These are phyloP conservation scores for Naja naja DNA, from an alignment of 2,113 vertebrate species.

Conservation along the genomic window DNA sequence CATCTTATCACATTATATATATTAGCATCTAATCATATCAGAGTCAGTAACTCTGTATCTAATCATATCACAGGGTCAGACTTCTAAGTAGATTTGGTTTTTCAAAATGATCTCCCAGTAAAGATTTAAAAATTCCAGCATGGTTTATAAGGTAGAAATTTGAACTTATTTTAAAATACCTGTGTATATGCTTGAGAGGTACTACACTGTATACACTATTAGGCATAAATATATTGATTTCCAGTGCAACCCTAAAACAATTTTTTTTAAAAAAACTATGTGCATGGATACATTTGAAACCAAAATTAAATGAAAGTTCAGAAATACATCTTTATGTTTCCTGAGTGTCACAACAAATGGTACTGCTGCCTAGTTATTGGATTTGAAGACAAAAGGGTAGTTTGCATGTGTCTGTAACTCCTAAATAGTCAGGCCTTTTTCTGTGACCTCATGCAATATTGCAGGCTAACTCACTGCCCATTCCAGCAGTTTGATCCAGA, in stretches of 20 bases:
- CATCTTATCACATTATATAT: neutral
- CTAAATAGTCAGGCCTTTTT: too few relatives aligned
- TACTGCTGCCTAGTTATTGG: too few relatives aligned
- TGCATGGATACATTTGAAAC: neutral
- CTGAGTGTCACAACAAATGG: neutral
- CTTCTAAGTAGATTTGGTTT: neutral
- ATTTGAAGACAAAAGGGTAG: too few relatives aligned
- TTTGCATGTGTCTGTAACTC: too few relatives aligned
- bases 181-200: conserved; percentile 13
- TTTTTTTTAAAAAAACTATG: conserved; percentile 17
- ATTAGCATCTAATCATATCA: neutral
- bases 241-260: conserved; percentile 44
- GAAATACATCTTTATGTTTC: neutral
- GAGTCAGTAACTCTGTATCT: neutral
- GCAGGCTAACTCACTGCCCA: too few relatives aligned
- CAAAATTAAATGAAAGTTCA: neutral
- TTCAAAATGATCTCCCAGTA: neutral
- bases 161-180: conserved; percentile 28
- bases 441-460: too few relatives aligned
- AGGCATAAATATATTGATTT: conserved; percentile 14
- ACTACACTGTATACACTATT: neutral
- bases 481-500: too few relatives aligned
- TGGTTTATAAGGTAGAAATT: neutral
- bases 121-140: neutral
- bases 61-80: neutral